phyloP scores from a whole-genome alignment of 2,797 vertebrate genomes.

The Neosilurus hyrtlii region DNA sequence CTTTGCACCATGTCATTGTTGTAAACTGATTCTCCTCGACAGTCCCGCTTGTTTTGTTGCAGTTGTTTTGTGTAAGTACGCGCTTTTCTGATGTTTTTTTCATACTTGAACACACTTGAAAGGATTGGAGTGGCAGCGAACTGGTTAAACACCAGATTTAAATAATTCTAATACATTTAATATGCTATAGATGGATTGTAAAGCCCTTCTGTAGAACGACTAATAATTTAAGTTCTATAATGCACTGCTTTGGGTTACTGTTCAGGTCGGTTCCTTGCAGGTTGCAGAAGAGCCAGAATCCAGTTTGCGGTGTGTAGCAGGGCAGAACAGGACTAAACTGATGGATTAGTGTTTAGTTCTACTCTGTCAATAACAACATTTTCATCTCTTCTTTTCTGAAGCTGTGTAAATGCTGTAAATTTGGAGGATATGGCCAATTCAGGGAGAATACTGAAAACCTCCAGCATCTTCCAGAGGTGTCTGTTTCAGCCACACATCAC shows the following conservation, averaged over 20 bases:
- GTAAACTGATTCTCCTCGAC: neutral
- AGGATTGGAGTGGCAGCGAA: neutral
- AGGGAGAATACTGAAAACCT: slow-evolving; percentile 52
- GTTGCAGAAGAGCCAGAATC: neutral
- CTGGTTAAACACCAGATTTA: neutral
- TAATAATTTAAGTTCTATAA: neutral
- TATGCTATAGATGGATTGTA: neutral
- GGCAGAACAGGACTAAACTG: too few relatives aligned
- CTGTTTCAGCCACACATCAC: slow-evolving; percentile 38
- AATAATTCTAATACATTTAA: neutral
- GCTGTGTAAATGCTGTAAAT: slow-evolving; percentile 28
- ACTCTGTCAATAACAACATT: neutral
- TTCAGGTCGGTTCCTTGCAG: neutral
- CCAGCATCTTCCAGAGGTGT: slow-evolving; percentile 49
- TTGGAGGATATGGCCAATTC: slow-evolving; percentile 43
- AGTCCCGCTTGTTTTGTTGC: neutral
- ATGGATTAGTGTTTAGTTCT: too few relatives aligned
- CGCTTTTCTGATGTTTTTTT: neutral
- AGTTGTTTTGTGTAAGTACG: neutral
- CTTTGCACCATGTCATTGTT: neutral
- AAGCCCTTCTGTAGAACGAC: neutral
- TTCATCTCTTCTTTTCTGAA: slow-evolving; percentile 32
- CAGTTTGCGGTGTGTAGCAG: too few relatives aligned
- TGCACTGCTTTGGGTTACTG: neutral
- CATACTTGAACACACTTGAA: neutral